Conservation (phyloP, 1,140 invertebrate genomes). For the Drosophila elegans region DNA sequence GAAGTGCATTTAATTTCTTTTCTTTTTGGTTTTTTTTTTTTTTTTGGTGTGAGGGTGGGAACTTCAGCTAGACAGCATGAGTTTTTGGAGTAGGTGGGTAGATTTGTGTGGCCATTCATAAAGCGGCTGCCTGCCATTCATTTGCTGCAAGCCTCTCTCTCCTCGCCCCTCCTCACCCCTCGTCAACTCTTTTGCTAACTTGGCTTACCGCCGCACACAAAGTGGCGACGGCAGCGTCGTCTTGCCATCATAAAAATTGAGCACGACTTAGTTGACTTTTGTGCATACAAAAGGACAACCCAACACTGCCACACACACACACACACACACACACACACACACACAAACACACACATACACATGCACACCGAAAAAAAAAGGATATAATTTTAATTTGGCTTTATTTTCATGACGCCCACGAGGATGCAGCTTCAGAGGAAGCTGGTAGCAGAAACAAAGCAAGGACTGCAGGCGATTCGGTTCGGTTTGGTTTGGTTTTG, state of each 20-base stretch:
- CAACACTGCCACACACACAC: neutral
- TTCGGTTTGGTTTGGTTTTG: neutral
- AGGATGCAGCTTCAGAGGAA: conserved; percentile 50
- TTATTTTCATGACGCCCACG: conserved; percentile 74
- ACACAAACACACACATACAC: conserved; percentile 1
- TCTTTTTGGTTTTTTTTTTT: conserved; percentile 30
- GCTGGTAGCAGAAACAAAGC: conserved; percentile 59
- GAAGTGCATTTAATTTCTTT: conserved; percentile 83
- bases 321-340: neutral
- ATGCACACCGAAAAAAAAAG: conserved; percentile 36
- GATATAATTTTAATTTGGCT: conserved; percentile 83
- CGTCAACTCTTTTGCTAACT: conserved; percentile 27
- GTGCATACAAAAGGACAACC: conserved; percentile 70
- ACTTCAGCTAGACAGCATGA: conserved; percentile 15
- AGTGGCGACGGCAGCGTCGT: conserved; percentile 44
- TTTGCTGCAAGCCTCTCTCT: conserved; percentile 27
- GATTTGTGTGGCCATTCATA: conserved; percentile 69
- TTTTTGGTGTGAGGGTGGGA: neutral
- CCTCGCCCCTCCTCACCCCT: neutral
- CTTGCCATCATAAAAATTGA: conserved; percentile 80
- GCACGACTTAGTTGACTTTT: conserved; percentile 82
- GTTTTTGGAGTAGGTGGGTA: conserved; percentile 14
- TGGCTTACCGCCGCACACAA: conserved; percentile 61
- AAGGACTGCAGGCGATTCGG: conserved; percentile 50
- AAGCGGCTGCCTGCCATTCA: conserved; percentile 58